Base-by-base conservation (phyloP, 2,797 vertebrate genomes). In the Muscicapa striata region DNA sequence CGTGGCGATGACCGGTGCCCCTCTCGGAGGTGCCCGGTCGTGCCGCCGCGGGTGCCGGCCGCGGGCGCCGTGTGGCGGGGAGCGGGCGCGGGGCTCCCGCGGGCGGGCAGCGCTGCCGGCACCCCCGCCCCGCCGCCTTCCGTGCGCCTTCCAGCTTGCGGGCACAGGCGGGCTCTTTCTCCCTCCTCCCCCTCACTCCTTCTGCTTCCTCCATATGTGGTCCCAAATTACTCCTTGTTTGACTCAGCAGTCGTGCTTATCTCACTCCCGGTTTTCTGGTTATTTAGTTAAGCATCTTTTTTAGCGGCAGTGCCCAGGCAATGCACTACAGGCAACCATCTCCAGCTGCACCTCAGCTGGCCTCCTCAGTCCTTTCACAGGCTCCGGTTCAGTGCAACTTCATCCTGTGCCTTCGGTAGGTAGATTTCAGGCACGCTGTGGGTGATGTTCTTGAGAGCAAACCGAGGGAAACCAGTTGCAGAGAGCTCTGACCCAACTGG, bases 201-300 rank as follows among this genome's bases (percentile, higher is more conserved):
- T 90, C 89, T 93, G 95, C 75, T 91, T 93, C 82, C 81, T 94
- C 94, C 94, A 76, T 89, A 82, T 95, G 93, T 32, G 67, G 70
- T 93, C 84, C 93, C 64, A 61, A 84, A 87, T 95, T 87, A 54
- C 76, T 87, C 90, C 87, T 48, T 8, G 57, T 91, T 89, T 95
- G 94, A 85, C 89, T 95, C 89, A 89, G 91, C 87, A 87, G 89
- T 81, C 90, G 46, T 90, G 93, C 90, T 90, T 52, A 46, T 81
- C 64, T 32, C 73, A 12, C 85, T 90, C 30, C 19, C 13, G 48
- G 52, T 40, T 91, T 83, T 83, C 70, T 90, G 93, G 30, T 52
- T 94, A n/a, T 94, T 80, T 79, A 52, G 82, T 94, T 77, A 48
- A 80, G 61, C 63, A 36, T 87, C 91, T 73, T 79, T 72, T 91